These are phyloP conservation scores for Uria lomvia DNA, from an alignment of 2,113 vertebrate genomes.

Conservation along the genomic window DNA sequence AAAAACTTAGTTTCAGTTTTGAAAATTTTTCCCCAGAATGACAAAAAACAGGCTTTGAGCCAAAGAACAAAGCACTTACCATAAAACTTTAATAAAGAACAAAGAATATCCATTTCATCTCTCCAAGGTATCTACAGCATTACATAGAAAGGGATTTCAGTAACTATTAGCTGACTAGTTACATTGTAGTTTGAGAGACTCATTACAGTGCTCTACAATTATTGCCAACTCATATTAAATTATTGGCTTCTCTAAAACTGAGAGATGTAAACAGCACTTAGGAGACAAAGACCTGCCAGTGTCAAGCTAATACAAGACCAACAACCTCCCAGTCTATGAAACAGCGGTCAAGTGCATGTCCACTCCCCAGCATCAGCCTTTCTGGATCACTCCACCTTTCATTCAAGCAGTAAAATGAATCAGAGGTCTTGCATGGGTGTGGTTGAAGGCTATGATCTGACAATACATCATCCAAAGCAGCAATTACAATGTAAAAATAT, in stretches of 20 bases:
- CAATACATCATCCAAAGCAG: neutral
- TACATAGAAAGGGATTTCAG: neutral
- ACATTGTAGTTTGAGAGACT: neutral
- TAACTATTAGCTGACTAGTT: slow-evolving; percentile 9
- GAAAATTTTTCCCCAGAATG: neutral
- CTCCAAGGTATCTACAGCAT: neutral
- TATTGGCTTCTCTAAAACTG: neutral
- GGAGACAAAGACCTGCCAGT: neutral
- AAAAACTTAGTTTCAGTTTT: neutral
- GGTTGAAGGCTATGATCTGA: neutral
- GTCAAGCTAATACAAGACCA: neutral
- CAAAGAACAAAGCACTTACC: neutral
- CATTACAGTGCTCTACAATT: slow-evolving; percentile 33
- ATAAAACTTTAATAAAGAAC: slow-evolving; percentile 22
- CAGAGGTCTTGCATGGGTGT: neutral
- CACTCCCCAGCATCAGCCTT: neutral
- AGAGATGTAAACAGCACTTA: slow-evolving; percentile 18
- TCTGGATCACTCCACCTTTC: neutral
- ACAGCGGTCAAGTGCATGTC: neutral
- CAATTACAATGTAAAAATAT: neutral
- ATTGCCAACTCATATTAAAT: slow-evolving; percentile 60
- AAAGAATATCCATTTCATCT: slow-evolving; percentile 19
- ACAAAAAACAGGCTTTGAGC: neutral
- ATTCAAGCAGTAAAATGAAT: neutral
- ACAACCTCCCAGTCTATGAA: neutral